phyloP scores from a whole-genome alignment of 1,140 invertebrate species.

The Saccostrea echinata region DNA sequence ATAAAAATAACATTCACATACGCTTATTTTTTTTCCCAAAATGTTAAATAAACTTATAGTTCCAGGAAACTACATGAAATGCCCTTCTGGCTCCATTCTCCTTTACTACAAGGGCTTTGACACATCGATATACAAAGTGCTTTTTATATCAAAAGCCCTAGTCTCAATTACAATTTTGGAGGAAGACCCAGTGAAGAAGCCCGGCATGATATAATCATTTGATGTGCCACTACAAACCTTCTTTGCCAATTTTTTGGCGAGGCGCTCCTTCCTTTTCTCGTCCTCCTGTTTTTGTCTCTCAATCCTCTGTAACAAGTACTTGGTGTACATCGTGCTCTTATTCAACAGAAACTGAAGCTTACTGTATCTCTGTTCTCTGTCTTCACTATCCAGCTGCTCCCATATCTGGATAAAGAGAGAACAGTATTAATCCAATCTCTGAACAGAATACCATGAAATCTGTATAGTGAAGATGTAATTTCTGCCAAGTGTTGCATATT shows the following conservation, averaged over 20 bases:
- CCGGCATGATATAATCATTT: too few relatives aligned
- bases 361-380: constrained; percentile 70
- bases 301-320: constrained; percentile 73
- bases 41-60: too few relatives aligned
- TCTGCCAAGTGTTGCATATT: too few relatives aligned
- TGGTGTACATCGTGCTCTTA: constrained; percentile 77
- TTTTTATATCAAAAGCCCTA: too few relatives aligned
- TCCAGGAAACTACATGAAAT: too few relatives aligned
- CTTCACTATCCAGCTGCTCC: constrained; percentile 66
- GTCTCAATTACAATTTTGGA: too few relatives aligned
- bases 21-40: too few relatives aligned
- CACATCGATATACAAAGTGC: too few relatives aligned
- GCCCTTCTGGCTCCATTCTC: too few relatives aligned
- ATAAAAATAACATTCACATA: background rate
- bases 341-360: constrained; percentile 73
- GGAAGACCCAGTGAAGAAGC: too few relatives aligned
- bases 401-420: constrained; percentile 61
- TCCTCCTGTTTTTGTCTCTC: constrained; percentile 69
- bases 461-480: too few relatives aligned
- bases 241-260: constrained; percentile 61
- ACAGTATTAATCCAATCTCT: background rate
- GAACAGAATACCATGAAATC: background rate
- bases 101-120: too few relatives aligned
- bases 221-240: constrained; percentile 31
- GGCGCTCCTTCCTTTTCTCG: constrained; percentile 59